phyloP scores from a whole-genome alignment of 2,797 vertebrate genomes.

The Urosaurus nigricauda region DNA sequence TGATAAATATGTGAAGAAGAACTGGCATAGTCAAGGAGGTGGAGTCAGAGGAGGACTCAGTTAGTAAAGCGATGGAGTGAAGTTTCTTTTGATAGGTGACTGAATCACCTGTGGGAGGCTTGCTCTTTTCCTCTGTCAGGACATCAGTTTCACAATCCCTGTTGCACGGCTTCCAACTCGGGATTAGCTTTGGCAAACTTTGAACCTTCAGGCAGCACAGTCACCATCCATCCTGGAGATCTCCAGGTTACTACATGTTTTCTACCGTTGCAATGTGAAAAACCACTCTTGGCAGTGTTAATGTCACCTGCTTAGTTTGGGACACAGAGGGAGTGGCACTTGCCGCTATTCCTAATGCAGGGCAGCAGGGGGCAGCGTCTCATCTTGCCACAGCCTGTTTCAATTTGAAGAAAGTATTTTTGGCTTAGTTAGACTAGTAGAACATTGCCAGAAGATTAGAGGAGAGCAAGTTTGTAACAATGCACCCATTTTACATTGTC shows the following conservation, averaged over 20 bases:
- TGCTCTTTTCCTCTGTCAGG: background rate
- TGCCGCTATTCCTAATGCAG: constrained; percentile 72
- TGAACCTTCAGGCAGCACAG: constrained; percentile 23
- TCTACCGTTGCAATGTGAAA: background rate
- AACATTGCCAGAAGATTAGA: constrained; percentile 40
- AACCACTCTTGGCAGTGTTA: background rate
- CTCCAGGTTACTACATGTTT: background rate
- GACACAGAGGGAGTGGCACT: constrained; percentile 51
- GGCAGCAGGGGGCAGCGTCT: constrained; percentile 80
- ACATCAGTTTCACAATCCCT: background rate
- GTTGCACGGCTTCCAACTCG: constrained; percentile 18
- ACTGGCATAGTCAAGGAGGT: background rate
- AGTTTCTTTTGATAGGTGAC: constrained; percentile 1
- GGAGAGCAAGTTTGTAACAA: constrained; percentile 35
- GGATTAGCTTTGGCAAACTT: constrained; percentile 48
- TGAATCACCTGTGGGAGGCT: background rate
- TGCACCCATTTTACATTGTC: constrained; percentile 56
- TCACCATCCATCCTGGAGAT: constrained; percentile 32
- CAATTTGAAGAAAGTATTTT: constrained; percentile 37
- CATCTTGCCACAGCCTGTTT: constrained; percentile 23
- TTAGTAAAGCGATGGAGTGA: background rate
- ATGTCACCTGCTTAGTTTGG: constrained; percentile 7
- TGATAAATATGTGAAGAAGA: background rate
- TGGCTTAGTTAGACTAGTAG: constrained; percentile 27
- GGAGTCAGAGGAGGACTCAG: background rate